Evolutionary conservation across 2,888 invertebrate species (phyloP), one percentile per base, ranked within the genome.

Genomic region (Scaptomyza parva): DNA sequence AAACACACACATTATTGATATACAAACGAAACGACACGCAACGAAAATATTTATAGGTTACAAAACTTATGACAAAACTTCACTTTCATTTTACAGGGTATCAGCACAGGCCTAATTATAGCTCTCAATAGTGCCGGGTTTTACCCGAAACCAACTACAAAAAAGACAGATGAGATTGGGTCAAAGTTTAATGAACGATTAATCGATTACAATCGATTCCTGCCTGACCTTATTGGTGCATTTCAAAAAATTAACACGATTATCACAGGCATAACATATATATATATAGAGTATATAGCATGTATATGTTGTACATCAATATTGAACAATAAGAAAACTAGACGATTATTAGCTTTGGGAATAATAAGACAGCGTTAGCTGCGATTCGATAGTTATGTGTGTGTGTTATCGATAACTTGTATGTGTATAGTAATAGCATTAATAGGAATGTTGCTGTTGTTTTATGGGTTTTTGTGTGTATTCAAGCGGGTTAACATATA

Each of bases 41-140:
- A 22, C 22, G 7, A 26, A 30, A 28, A n/a, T 28, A 26, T 33
- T 22, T 14, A 43, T 35, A 7, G 35, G 14, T 35, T 35, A 35
- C 35, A 14, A 8, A 33, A 33, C 5, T 33, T 1, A 33, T 33
- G 6, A 5, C 35, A 14, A 8, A 14, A 35, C 14, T 33, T 1
- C n/a, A 33, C 9, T 35, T 35, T n/a, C n/a, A n/a, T n/a, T 35
- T 35, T 14, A 14, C 35, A 35, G 14, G 14, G 14, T 35, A 14
- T 35, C 8, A 52, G 53, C 51, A 47, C 26, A 47, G 55, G 14
- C 39, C 37, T 35, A 55, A 17, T 43, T 40, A 65, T 33, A 43
- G 55, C 48, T 65, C 54, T 54, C 37, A 12, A 43, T n/a, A 5
- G 22, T 37, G 17, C 14, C 12, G 18, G 43, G 11, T 18, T n/a